Evolutionary conservation across 2,797 vertebrate genomes (phyloP), one percentile per base, ranked within the genome.

Genomic region (Phoebastria nigripes): DNA sequence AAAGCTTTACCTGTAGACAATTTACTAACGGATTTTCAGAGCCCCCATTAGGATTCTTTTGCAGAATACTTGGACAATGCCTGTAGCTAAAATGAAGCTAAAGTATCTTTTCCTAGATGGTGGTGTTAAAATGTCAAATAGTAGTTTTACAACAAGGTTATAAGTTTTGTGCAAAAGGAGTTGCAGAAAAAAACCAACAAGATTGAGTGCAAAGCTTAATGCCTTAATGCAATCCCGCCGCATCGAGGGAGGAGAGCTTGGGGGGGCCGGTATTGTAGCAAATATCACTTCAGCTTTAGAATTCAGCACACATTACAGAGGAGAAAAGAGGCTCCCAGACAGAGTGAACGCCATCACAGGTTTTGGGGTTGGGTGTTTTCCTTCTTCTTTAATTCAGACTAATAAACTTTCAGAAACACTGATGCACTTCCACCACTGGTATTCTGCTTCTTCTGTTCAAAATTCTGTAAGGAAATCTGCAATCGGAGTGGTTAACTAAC

Each of bases 11-110:
- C 59, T 65, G 25, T 20, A 81, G 76, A 89, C 76, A 91, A 62
- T 69, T 82, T 95, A 92, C 82, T 93, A 58, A 82, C 20, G 9
- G 44, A 39, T 79, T 97, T 98, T 92, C 84, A 92, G 90, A 96
- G 83, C 18, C 54, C 31, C 39, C 62, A 17, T 11, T n/a, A 93
- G 74, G 81, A 94, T 93, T 81, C 69, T 92, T 89, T 94, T 72
- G 11, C 47, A 61, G 78, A 91, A 69, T 56, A 49, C 11, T 55
- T 33, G 59, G 69, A 85, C 74, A 76, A 46, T 9, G 2, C 10
- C 31, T 33, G 29, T 9, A 81, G 51, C 74, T 84, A 82, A 92
- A 96, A 96, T 44, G 52, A 92, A 72, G 82, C n/a, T 72, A 54
- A 89, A 63, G 15, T 35, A 90, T 82, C 69, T 65, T 89, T 93